Base-by-base conservation (phyloP, 2,113 vertebrate species). In the Oreochromis tanganicae region DNA sequence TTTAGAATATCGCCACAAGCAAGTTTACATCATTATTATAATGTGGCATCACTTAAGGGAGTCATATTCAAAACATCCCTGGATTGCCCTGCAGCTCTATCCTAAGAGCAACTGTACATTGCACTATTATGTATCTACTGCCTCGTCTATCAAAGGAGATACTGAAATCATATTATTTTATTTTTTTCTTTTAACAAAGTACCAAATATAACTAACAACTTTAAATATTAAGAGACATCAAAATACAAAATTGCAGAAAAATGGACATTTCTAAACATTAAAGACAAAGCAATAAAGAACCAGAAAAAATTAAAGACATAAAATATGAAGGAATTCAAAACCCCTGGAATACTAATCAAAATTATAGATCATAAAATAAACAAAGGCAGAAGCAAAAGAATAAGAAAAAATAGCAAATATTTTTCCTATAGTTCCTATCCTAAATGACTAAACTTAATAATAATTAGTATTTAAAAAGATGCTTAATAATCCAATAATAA, bases 361-460 rank as follows among this genome's bases (percentile, higher is more conserved):
- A 68, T n/a, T 68, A 41, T 21, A 68, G 34, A 68, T 36, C 6
- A 41, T 21, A 7, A 63, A 63, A 63, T 68, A 21, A 68, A 68
- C 19, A 41, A 41, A 21, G 1, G 32, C 0, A 36, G 59, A 36
- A 36, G 9, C 17, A 63, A 63, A 63, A 36, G 32, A 63, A 63
- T 34, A 63, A 63, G 1, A 34, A 19, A 63, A n/a, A 57, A 29
- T 57, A 29, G 12, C 12, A 57, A 29, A 63, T 34, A 34, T 7
- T 63, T 34, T 2, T 63, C 32, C 6, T n/a, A n/a, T n/a, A 0
- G 0, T 66, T n/a, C 32, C 1, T 66, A 66, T 66, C 21, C 13
- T 27, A 6, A 46, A 27, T 9, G 0, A 46, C 66, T 27, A 2
- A 46, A 73, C n/a, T 46, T 41, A 46, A 46, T 16, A 16, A 71